Evolutionary conservation across 2,797 vertebrate species (phyloP), one percentile per base, ranked within the genome.

Genomic region (Sandelia bainsii): DNA sequence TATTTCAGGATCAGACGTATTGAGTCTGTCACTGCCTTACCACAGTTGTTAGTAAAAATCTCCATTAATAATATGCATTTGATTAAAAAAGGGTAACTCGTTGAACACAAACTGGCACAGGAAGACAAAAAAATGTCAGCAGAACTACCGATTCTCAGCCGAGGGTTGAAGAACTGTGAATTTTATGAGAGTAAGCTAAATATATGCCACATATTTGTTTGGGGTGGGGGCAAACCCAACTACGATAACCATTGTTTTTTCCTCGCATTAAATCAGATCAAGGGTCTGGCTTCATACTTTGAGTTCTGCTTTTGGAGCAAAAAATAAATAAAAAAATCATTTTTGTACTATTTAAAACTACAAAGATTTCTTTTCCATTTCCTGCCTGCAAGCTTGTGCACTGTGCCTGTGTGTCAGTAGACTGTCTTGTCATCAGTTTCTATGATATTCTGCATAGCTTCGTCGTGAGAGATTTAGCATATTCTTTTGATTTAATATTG

Each of bases 321-420:
- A 82, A 81, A 75, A 50, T n/a, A 54, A 63, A 20, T 23, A 63
- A 69, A 71, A 78, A 74, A 73, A 71, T 48, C 65, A 27, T 86
- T 90, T 90, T 87, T 87, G 77, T 92, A 89, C 85, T 86, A 87
- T 92, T 92, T 87, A 89, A 86, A 88, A 78, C 79, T 69, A 81
- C 32, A 83, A 79, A 79, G 22, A 75, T 84, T 80, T 79, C 1
- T 87, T 89, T 81, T 75, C 83, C 73, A 92, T 96, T 48, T 95
- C 95, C 96, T 97, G 96, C 95, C 95, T 96, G 96, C 96, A 94
- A 97, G 96, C 96, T 98, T 97, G 96, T 98, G 96, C 97, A 96
- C 96, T 96, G 97, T 98, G 96, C 95, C 95, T 95, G 96, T 96
- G 96, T 93, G 89, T 97, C 95, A 92, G 89, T 96, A 95, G 95